phyloP scores from a whole-genome alignment of 2,797 vertebrate species.

The Gadopsis bispinosus region DNA sequence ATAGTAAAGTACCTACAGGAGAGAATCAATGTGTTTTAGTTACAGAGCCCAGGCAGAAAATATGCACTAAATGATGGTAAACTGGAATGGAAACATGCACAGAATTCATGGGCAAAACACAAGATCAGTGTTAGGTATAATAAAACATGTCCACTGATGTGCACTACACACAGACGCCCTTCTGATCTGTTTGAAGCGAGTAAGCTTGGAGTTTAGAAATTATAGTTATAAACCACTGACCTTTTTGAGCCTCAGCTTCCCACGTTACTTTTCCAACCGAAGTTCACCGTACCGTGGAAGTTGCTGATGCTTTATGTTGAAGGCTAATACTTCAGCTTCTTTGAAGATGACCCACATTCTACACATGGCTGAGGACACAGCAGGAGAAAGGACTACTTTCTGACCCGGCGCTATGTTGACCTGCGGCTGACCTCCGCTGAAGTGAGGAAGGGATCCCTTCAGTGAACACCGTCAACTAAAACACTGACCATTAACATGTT shows the following conservation, averaged over 20 bases:
- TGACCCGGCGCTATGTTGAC: constrained; percentile 72
- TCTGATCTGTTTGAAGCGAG: constrained; percentile 9
- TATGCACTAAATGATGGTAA: constrained; percentile 12
- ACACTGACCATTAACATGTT: constrained; percentile 53
- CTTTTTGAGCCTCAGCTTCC: constrained; percentile 34
- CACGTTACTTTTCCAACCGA: constrained; percentile 34
- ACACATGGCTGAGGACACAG: constrained; percentile 82
- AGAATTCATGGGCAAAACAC: constrained; percentile 36
- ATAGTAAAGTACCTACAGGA: constrained; percentile 18
- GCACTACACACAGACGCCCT: background rate
- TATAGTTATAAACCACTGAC: constrained; percentile 27
- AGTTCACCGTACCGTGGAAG: constrained; percentile 57
- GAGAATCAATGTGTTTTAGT: constrained; percentile 18
- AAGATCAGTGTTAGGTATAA: constrained; percentile 4
- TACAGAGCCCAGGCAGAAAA: constrained; percentile 18
- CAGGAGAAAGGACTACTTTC: constrained; percentile 73
- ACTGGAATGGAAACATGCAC: constrained; percentile 14
- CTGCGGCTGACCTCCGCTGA: constrained; percentile 61
- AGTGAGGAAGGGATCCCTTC: constrained; percentile 54
- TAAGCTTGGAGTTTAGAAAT: constrained; percentile 27
- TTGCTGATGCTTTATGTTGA: constrained; percentile 56
- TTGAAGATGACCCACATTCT: constrained; percentile 83
- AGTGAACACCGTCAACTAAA: constrained; percentile 52
- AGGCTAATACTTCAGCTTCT: constrained; percentile 65
- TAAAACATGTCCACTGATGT: constrained; percentile 11